phyloP scores from a whole-genome alignment of 2,888 invertebrate genomes.

The Smittia sp. region DNA sequence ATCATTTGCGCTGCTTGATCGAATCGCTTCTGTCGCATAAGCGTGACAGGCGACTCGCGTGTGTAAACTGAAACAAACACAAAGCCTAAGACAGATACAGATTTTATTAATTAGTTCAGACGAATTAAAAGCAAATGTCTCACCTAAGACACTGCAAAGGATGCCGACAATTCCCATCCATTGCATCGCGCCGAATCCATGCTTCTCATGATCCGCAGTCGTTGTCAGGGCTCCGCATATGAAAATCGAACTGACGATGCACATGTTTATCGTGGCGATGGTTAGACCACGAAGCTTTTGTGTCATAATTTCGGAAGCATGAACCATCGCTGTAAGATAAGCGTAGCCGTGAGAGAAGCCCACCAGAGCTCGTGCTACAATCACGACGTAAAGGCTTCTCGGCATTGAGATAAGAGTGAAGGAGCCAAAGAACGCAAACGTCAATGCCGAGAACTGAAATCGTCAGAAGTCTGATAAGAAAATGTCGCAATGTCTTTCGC shows the following conservation, averaged over 20 bases:
- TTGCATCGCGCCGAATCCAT: conserved; percentile 9
- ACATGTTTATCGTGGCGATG: conserved; percentile 22
- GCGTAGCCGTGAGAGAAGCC: conserved; percentile 42
- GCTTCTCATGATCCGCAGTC: not conserved
- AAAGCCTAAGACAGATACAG: not conserved
- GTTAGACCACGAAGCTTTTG: conserved; percentile 42
- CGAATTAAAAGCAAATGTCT: too few relatives aligned
- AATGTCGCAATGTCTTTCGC: not conserved
- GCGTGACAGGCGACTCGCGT: conserved; percentile 41
- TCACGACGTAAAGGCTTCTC: conserved; percentile 2
- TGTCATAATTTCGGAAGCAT: conserved; percentile 42
- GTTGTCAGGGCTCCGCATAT: not conserved
- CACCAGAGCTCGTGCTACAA: conserved; percentile 25
- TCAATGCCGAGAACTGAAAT: conserved; percentile 32
- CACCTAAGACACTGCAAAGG: not conserved
- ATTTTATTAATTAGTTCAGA: not conserved
- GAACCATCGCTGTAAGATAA: conserved; percentile 39
- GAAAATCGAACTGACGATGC: conserved; percentile 7
- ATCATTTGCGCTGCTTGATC: conserved; percentile 38
- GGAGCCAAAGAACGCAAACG: conserved; percentile 2
- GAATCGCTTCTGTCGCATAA: conserved; percentile 15
- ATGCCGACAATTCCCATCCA: conserved; percentile 38
- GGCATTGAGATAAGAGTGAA: conserved; percentile 33
- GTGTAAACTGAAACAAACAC: conserved; percentile 24
- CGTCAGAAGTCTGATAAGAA: not conserved